phyloP scores from a whole-genome alignment of 2,888 invertebrate genomes.

The Aleiodes leptofemur region DNA sequence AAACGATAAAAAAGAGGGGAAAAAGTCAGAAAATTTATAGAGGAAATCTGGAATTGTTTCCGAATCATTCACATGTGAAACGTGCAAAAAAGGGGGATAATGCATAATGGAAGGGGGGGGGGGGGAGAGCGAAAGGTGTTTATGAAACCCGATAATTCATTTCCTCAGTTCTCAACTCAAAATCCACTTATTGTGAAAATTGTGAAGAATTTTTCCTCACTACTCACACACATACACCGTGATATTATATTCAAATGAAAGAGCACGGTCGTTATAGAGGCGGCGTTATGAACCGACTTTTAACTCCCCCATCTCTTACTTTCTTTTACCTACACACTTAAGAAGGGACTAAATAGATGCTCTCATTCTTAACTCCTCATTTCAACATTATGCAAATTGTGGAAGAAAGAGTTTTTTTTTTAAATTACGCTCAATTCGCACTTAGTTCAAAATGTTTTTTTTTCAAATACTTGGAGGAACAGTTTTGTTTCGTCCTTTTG shows the following conservation, averaged over 20 bases:
- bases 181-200: conserved; percentile 31
- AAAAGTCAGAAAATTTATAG: too few relatives aligned
- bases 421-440: conserved; percentile 43
- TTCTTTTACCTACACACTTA: conserved; percentile 31
- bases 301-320: conserved; percentile 50
- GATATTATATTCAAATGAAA: conserved; percentile 68
- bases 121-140: conserved; percentile 47
- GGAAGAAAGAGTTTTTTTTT: conserved; percentile 48
- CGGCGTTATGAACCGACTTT: conserved; percentile 59
- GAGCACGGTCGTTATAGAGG: conserved; percentile 58
- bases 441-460: conserved; percentile 15
- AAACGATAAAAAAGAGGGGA: too few relatives aligned
- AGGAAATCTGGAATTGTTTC: too few relatives aligned
- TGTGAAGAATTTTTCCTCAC: conserved; percentile 31
- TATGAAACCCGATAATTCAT: conserved; percentile 63
- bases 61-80: too few relatives aligned
- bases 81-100: not conserved
- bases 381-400: conserved; percentile 67
- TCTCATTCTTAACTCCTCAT: conserved; percentile 66
- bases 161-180: conserved; percentile 43
- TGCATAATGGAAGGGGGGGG: conserved; percentile 13
- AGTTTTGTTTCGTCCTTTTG: too few relatives aligned
- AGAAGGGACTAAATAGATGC: conserved; percentile 60
- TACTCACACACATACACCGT: conserved; percentile 38
- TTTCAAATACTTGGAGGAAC: too few relatives aligned